A percentile compares a stretch with the other conserved stretches of the same genome.
phyloP scores from a whole-genome alignment of 2,113 vertebrate genomes.

The Brachyhypopomus occidentalis region DNA sequence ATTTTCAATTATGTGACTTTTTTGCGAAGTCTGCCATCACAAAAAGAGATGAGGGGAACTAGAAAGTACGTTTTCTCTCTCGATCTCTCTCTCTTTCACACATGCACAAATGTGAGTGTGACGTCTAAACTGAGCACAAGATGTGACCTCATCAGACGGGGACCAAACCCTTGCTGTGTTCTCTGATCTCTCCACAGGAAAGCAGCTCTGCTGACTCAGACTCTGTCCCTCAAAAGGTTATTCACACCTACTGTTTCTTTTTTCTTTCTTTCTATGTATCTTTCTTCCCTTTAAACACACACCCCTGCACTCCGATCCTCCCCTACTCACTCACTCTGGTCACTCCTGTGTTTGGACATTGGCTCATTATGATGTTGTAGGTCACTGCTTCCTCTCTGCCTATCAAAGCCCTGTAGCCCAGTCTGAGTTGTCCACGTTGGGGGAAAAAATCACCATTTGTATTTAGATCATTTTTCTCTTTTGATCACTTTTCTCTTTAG shows the following conservation, averaged over 20 bases:
- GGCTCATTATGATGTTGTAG: slow-evolving; percentile 34
- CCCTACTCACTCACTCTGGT: slow-evolving; percentile 11
- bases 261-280: neutral
- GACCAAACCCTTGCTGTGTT: slow-evolving; percentile 43
- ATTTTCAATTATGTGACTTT: neutral
- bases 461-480: too few species aligned
- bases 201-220: slow-evolving; percentile 63
- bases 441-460: neutral
- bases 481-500: too few species aligned
- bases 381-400: neutral
- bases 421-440: neutral
- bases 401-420: slow-evolving; percentile 10
- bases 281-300: neutral
- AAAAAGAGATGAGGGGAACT: neutral
- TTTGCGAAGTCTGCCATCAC: neutral
- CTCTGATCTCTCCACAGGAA: slow-evolving; percentile 68
- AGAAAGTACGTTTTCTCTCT: slow-evolving; percentile 14
- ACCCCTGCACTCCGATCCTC: neutral
- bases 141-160: slow-evolving; percentile 39
- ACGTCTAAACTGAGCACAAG: slow-evolving; percentile 10
- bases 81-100: too few species aligned
- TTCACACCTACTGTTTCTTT: slow-evolving; percentile 28
- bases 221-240: slow-evolving; percentile 72
- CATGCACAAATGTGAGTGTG: neutral
- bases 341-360: slow-evolving; percentile 37